These are phyloP conservation scores for Ambastaia sidthimunki DNA, from an alignment of 2,797 vertebrate genomes.

Conservation along the genomic window DNA sequence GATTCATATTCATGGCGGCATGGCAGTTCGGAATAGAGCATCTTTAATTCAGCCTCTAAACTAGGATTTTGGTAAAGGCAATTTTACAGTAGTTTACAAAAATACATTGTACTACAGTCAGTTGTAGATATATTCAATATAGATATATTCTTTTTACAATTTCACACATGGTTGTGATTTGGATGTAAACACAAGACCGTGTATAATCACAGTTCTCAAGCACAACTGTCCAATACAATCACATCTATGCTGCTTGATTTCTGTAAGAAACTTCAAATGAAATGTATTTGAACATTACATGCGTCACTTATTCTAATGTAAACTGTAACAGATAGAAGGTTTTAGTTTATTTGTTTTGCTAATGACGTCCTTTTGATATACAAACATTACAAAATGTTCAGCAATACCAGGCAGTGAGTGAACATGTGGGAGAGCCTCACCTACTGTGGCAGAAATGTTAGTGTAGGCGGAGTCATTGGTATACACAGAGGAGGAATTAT, in stretches of 20 bases:
- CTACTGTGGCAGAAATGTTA: slow-evolving; percentile 97
- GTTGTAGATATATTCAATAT: not conserved
- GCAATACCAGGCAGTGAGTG: slow-evolving; percentile 53
- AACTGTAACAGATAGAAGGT: not conserved
- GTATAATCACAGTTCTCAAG: slow-evolving; percentile 10
- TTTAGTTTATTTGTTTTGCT: slow-evolving; percentile 3
- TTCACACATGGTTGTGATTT: no score
- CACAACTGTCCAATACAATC: not conserved
- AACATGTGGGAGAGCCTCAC: slow-evolving; percentile 81
- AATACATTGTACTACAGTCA: not conserved
- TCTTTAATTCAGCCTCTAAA: not conserved
- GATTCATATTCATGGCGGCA: slow-evolving; percentile 11
- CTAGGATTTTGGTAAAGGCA: not conserved
- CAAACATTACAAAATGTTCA: not conserved
- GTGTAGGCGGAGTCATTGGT: slow-evolving; percentile 99
- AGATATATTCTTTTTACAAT: not conserved
- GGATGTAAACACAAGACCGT: no score
- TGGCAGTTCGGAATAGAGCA: not conserved
- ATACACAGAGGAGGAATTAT: slow-evolving; percentile 96
- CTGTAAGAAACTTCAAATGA: not conserved
- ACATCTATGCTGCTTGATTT: not conserved
- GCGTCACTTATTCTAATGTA: not conserved
- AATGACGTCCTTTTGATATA: not conserved
- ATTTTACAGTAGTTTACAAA: not conserved
- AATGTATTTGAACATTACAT: not conserved